phyloP scores from a whole-genome alignment of 2,113 vertebrate genomes.

The Egretta garzetta region DNA sequence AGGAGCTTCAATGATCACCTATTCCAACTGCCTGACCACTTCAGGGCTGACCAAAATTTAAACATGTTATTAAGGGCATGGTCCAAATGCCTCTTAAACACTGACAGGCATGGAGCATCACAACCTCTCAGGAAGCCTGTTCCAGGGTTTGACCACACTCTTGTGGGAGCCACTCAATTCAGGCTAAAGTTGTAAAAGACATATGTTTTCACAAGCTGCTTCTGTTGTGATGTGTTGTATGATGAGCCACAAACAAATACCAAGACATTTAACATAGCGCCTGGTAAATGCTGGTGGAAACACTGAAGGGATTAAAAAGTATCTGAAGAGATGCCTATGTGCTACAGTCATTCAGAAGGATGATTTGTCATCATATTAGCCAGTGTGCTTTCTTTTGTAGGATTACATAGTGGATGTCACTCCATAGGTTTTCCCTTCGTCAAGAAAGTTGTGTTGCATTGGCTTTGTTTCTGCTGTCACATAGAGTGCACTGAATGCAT shows the following conservation, averaged over 20 bases:
- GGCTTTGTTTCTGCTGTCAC: neutral
- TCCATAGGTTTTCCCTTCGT: neutral
- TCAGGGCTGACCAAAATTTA: neutral
- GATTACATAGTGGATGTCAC: neutral
- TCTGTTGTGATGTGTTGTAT: neutral
- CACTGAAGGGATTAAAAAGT: neutral
- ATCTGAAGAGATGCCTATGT: neutral
- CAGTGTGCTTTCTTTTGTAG: accelerated
- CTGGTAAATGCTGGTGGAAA: neutral
- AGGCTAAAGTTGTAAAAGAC: neutral
- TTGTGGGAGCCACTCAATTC: neutral
- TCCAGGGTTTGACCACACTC: neutral
- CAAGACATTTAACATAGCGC: neutral
- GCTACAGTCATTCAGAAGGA: neutral
- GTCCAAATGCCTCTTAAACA: neutral
- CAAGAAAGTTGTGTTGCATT: neutral
- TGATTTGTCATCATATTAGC: neutral
- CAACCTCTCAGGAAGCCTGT: neutral
- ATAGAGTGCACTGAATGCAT: neutral
- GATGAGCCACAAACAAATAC: neutral
- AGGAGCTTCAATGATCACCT: neutral
- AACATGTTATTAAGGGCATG: neutral
- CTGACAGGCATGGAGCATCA: neutral
- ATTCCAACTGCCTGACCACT: neutral
- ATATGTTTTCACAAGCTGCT: neutral